Base-by-base conservation (phyloP, 2,113 vertebrate genomes). In the Festucalex cinctus region DNA sequence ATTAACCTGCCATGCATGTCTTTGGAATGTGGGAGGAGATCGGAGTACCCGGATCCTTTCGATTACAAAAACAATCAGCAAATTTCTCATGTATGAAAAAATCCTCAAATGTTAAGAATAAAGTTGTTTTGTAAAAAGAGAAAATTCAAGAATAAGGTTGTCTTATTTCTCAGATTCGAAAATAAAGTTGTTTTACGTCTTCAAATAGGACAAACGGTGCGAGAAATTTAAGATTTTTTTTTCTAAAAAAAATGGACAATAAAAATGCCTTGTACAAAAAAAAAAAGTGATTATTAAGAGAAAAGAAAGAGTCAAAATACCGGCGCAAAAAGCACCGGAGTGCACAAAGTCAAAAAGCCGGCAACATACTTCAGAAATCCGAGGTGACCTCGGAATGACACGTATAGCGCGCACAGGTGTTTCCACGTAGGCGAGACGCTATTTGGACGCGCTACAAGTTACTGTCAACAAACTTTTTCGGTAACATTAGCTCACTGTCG, bases 341-440 rank as follows among this genome's bases (percentile, higher is more conserved):
- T 41, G 39, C 39, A 10, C 12, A 2, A 41, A 41, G 39, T 41
- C 39, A 44, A 44, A 20, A 48, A 49, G 46, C 46, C 20, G 16
- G 43, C 17, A 44, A 17, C 43, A 14, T 44, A 44, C 16, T 14
- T 3, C 43, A 44, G 71, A 68, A 73, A 62, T 62, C 41, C 39
- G 3, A 28, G 14, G 24, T 69, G 77, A 81, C 65, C 74, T 44
- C 2, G 28, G n/a, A 2, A 7, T 48, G 69, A 41, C 53, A 22
- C 19, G n/a, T 17, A 12, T 20, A 10, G 43, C 43, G 19, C 36
- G 8, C 22, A 13, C 53, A 32, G 53, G 9, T 64, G n/a, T 37
- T 24, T 14, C 12, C 35, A n/a, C 57, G 17, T n/a, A 20, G 8
- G 17, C 17, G 3, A 14, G 58, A 61, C 19, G 36, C 9, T 6